phyloP scores from a whole-genome alignment of 1,140 invertebrate genomes.

The Hylyphantes graminicola region DNA sequence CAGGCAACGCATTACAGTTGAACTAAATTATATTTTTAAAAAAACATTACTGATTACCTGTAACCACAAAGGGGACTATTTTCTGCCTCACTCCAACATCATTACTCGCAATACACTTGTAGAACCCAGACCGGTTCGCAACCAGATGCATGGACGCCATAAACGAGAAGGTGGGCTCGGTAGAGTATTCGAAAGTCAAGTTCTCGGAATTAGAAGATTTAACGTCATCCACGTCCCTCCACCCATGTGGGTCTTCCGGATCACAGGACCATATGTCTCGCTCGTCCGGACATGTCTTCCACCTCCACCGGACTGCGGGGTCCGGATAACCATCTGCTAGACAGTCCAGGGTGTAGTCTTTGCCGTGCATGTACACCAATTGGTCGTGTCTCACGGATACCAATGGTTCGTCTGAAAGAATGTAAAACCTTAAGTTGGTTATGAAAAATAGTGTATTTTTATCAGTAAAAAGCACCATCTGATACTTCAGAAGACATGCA shows the following conservation, averaged over 20 bases:
- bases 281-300: slow-evolving; percentile 40
- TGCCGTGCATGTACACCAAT: slow-evolving; percentile 29
- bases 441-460: not conserved
- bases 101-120: slow-evolving; percentile 53
- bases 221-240: slow-evolving; percentile 27
- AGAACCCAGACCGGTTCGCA: slow-evolving; percentile 42
- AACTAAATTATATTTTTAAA: too few species aligned
- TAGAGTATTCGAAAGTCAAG: slow-evolving; percentile 17
- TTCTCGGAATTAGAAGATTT: slow-evolving; percentile 25
- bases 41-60: slow-evolving; percentile 12
- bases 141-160: slow-evolving; percentile 18
- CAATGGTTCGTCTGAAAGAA: slow-evolving; percentile 33
- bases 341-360: slow-evolving; percentile 54
- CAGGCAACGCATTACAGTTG: too few species aligned
- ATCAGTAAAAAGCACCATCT: too few species aligned
- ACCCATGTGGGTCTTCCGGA: not conserved
- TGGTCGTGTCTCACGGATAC: slow-evolving; percentile 36
- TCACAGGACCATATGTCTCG: not conserved
- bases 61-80: slow-evolving; percentile 51
- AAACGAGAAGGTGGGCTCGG: not conserved
- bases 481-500: too few species aligned
- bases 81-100: slow-evolving; percentile 22
- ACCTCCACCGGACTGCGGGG: slow-evolving; percentile 57
- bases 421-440: not conserved
- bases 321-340: slow-evolving; percentile 49